phyloP scores from a whole-genome alignment of 2,888 invertebrate species.

The Spisula solida region DNA sequence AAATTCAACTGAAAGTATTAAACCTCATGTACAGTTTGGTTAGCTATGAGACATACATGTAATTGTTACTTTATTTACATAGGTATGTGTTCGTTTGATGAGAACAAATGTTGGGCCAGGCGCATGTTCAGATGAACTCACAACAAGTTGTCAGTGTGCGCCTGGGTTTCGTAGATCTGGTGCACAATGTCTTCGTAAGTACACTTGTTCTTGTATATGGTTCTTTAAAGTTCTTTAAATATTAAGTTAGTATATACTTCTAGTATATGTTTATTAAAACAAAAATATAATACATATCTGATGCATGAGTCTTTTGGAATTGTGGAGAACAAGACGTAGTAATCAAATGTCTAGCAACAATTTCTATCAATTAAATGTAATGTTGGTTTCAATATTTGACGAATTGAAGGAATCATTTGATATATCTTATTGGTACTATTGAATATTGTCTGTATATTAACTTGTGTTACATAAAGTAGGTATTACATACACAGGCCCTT shows the following conservation, averaged over 20 bases:
- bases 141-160: background rate
- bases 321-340: too few species aligned
- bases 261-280: background rate
- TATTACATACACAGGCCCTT: too few species aligned
- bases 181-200: background rate
- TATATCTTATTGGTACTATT: too few species aligned
- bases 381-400: too few species aligned
- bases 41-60: too few species aligned
- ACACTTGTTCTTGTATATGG: background rate
- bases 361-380: too few species aligned
- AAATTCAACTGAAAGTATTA: too few species aligned
- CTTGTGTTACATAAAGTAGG: too few species aligned
- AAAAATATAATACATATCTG: background rate
- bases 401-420: too few species aligned
- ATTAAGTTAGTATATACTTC: background rate
- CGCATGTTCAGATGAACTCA: background rate
- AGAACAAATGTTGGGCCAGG: constrained; percentile 25
- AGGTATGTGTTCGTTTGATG: constrained; percentile 22
- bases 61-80: background rate
- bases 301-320: background rate
- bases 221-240: background rate
- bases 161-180: background rate
- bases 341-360: too few species aligned
- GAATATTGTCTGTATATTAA: too few species aligned
- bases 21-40: background rate